Evolutionary conservation across 64 coral and sea anemone genomes (phyloP).

Genomic region (Stylophora pistillata): DNA sequence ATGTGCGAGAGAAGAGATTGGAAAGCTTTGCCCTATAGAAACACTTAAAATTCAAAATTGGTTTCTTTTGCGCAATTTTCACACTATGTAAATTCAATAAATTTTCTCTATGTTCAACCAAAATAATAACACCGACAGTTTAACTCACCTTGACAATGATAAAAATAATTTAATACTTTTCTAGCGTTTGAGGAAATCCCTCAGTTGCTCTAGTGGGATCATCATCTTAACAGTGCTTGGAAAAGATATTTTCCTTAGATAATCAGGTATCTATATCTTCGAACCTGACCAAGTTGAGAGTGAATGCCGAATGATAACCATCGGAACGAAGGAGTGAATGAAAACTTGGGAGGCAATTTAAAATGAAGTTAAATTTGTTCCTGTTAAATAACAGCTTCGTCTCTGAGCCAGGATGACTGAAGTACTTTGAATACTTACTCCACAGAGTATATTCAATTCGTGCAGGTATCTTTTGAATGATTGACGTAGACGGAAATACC

Average conservation of each 20-base stretch:
- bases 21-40: not conserved
- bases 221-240: not conserved
- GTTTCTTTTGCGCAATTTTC: not conserved
- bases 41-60: not conserved
- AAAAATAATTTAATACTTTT: conserved; percentile 32
- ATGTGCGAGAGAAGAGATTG: not conserved
- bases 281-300: not conserved
- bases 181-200: not conserved
- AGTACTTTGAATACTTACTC: not conserved
- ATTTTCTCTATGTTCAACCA: not conserved
- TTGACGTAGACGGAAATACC: not conserved
- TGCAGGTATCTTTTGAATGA: not conserved
- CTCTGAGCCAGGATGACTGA: no score
- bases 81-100: conserved; percentile 38
- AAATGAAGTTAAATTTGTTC: not conserved
- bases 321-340: not conserved
- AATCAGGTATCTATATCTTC: not conserved
- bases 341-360: not conserved
- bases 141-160: conserved; percentile 13
- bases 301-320: not conserved
- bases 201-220: not conserved
- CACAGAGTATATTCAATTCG: not conserved
- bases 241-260: not conserved
- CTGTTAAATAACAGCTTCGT: not conserved
- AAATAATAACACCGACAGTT: not conserved